phyloP scores from a whole-genome alignment of 1,140 invertebrate genomes.

The Sarcophaga bullata region DNA sequence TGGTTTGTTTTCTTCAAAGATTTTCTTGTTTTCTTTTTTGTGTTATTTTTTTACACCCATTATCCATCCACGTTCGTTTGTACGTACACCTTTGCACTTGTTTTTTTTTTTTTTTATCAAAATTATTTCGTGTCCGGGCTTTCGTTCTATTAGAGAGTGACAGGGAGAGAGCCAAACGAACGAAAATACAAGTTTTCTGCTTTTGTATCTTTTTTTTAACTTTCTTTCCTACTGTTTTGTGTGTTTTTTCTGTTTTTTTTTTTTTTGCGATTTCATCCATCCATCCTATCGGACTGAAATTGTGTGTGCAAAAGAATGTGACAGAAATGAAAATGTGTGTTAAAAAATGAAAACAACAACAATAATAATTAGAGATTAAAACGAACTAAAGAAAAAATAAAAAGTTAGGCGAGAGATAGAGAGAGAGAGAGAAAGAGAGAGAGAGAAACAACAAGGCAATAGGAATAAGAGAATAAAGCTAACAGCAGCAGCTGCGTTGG shows the following conservation, averaged over 20 bases:
- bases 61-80: background rate
- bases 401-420: too few species aligned
- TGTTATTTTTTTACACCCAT: background rate
- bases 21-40: conserved; percentile 12
- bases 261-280: background rate
- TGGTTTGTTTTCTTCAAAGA: background rate
- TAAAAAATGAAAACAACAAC: background rate
- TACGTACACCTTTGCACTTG: background rate
- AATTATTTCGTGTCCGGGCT: background rate
- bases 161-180: background rate
- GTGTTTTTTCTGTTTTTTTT: conserved; percentile 8
- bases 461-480: background rate
- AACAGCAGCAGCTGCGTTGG: background rate
- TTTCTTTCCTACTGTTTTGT: background rate
- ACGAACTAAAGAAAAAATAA: background rate
- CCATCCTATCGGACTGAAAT: background rate
- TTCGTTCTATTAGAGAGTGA: background rate
- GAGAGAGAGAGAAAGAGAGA: too few species aligned
- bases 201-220: background rate
- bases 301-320: background rate
- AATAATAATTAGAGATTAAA: background rate
- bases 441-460: too few species aligned
- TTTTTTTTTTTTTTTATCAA: background rate
- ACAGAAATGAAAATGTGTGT: background rate
- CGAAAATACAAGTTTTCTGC: conserved; percentile 5